Conservation (phyloP, 2,888 invertebrate genomes). For the Drosophila eohydei region DNA sequence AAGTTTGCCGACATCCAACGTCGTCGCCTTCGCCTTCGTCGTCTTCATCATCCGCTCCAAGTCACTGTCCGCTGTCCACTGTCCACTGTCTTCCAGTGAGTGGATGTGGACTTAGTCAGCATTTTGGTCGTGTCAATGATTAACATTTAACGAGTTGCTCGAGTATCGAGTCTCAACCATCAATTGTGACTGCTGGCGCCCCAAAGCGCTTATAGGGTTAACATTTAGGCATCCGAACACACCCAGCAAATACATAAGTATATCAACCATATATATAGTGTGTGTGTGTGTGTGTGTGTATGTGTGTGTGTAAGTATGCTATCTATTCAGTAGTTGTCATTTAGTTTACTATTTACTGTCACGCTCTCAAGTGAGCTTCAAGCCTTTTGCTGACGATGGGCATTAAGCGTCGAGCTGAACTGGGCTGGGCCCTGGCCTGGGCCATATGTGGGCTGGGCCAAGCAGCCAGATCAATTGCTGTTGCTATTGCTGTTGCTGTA, state of each 20-base stretch:
- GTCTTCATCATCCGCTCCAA: slow-evolving; percentile 31
- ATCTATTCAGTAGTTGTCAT: slow-evolving; percentile 77
- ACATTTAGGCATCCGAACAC: slow-evolving; percentile 77
- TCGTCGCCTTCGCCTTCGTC: slow-evolving; percentile 4
- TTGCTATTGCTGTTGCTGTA: slow-evolving; percentile 13
- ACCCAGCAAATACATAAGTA: slow-evolving; percentile 56
- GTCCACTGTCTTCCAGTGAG: slow-evolving; percentile 31
- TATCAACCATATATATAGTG: background rate
- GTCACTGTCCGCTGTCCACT: slow-evolving; percentile 33
- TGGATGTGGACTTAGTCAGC: slow-evolving; percentile 67
- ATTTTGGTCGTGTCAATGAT: slow-evolving; percentile 76
- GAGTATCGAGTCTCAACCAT: slow-evolving; percentile 31
- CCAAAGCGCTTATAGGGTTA: slow-evolving; percentile 65
- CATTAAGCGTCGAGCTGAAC: slow-evolving; percentile 39
- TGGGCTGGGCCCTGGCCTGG: slow-evolving; percentile 40
- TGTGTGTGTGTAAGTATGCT: slow-evolving; percentile 37
- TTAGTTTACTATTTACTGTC: slow-evolving; percentile 80
- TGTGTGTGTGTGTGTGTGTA: slow-evolving; percentile 10
- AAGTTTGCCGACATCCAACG: slow-evolving; percentile 39
- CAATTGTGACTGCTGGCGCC: slow-evolving; percentile 43
- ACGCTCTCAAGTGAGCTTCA: slow-evolving; percentile 71
- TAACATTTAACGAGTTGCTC: slow-evolving; percentile 74
- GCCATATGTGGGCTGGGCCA: slow-evolving; percentile 45
- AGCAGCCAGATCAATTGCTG: slow-evolving; percentile 28
- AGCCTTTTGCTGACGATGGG: slow-evolving; percentile 48